These are phyloP conservation scores for Rhamnusium bicolor DNA, from an alignment of 2,888 invertebrate species.

Conservation along the genomic window DNA sequence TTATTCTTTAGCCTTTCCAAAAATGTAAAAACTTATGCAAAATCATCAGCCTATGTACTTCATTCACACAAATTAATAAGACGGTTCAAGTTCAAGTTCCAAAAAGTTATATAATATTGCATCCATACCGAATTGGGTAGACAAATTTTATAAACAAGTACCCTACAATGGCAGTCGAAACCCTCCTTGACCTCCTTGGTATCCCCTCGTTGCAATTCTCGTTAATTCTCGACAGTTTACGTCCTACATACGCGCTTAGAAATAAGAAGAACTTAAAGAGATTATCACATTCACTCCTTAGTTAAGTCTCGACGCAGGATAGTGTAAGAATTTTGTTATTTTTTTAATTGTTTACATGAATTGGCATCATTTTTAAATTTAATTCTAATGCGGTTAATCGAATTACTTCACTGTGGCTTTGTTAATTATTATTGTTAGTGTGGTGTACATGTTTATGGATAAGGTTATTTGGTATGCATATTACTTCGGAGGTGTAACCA, in stretches of 20 bases:
- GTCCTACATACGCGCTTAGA: constrained; percentile 70
- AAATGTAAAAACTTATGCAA: no score
- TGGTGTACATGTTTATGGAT: not conserved
- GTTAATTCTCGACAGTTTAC: constrained; percentile 63
- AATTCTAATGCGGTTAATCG: not conserved
- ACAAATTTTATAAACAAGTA: constrained; percentile 27
- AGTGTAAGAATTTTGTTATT: constrained; percentile 66
- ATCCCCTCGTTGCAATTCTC: constrained; percentile 61
- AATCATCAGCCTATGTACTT: not conserved
- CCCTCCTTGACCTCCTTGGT: constrained; percentile 69
- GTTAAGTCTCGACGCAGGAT: constrained; percentile 63
- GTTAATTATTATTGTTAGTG: constrained; percentile 6
- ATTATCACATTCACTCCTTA: constrained; percentile 70
- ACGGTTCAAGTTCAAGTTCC: constrained; percentile 29
- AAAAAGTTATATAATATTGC: constrained; percentile 26
- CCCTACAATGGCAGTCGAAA: constrained; percentile 42
- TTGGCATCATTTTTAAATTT: constrained; percentile 46
- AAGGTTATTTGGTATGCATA: not conserved
- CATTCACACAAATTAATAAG: not conserved
- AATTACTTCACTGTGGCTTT: constrained; percentile 4
- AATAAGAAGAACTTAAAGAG: constrained; percentile 71
- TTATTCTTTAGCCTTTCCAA: no score
- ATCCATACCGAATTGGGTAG: constrained; percentile 32
- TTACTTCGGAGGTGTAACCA: not conserved
- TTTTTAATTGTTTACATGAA: constrained; percentile 43